These are phyloP conservation scores for Microplitis deprimator DNA, from an alignment of 2,888 invertebrate species.

Conservation along the genomic window DNA sequence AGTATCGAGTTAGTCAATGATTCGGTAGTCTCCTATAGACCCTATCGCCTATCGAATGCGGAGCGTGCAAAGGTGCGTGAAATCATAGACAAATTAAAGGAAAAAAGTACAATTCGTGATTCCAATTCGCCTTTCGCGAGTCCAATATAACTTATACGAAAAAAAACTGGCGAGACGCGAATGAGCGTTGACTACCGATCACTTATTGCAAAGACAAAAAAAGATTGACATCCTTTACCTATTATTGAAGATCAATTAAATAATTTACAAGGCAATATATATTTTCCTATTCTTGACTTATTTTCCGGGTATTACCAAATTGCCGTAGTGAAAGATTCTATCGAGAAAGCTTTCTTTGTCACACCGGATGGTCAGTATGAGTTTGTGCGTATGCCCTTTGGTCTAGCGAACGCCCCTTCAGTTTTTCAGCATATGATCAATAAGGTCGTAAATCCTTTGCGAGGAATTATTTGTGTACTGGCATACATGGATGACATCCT, in stretches of 20 bases:
- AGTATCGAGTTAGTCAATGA: constrained; percentile 33
- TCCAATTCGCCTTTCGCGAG: constrained; percentile 43
- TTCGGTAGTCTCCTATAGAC: constrained; percentile 26
- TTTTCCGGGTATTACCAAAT: constrained; percentile 55
- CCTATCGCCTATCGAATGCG: constrained; percentile 31
- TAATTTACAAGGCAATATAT: constrained; percentile 52
- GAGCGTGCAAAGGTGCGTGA: constrained; percentile 33
- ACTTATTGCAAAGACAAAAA: constrained; percentile 58
- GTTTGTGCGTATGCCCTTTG: constrained; percentile 56
- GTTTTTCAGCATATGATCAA: constrained; percentile 52
- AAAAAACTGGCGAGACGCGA: constrained; percentile 48
- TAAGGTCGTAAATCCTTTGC: constrained; percentile 42
- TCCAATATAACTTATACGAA: constrained; percentile 50
- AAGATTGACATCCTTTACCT: constrained; percentile 61
- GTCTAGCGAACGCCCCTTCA: constrained; percentile 58
- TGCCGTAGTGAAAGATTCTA: constrained; percentile 56
- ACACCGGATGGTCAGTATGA: constrained; percentile 50
- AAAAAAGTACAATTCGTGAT: constrained; percentile 29
- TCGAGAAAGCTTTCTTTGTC: constrained; percentile 56
- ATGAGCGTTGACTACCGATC: constrained; percentile 55
- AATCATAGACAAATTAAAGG: constrained; percentile 30
- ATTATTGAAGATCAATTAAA: constrained; percentile 64
- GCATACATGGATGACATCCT: constrained; percentile 55
- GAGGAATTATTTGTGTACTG: constrained; percentile 36
- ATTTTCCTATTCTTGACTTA: constrained; percentile 59